A percentile compares a stretch with the other conserved stretches of the same genome.
Conservation (phyloP, 2,888 invertebrate species). For the Steinernema hermaphroditum region DNA sequence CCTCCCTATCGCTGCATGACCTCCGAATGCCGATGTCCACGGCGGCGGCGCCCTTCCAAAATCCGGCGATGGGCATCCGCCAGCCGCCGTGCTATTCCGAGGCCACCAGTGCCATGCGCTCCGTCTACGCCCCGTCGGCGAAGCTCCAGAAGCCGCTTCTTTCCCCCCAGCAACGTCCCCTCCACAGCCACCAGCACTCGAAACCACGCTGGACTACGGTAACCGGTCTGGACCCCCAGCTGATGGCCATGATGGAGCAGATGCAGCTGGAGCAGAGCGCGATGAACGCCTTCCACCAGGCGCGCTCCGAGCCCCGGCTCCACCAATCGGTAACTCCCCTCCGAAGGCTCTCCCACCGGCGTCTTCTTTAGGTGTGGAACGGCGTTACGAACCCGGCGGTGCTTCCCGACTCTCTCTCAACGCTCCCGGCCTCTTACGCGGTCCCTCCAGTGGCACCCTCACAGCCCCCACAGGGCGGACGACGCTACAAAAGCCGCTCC, state of each 20-base stretch:
- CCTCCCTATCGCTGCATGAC: constrained; percentile 9
- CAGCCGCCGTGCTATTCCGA: constrained; percentile 26
- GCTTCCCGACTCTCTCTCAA: not conserved
- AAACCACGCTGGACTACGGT: constrained; percentile 32
- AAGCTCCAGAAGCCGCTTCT: constrained; percentile 6
- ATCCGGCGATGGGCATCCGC: not conserved
- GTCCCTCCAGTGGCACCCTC: not conserved
- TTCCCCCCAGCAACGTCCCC: not conserved
- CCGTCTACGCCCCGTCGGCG: not conserved
- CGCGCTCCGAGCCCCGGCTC: constrained; percentile 6
- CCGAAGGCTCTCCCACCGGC: no score
- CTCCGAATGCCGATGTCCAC: not conserved
- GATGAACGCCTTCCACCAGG: constrained; percentile 14
- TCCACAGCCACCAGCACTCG: not conserved
- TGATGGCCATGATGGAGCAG: constrained; percentile 24
- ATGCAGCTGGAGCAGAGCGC: constrained; percentile 25
- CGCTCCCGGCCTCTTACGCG: not conserved
- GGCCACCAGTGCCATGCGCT: constrained; percentile 1
- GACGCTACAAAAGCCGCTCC: constrained; percentile 33
- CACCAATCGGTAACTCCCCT: constrained; percentile 9
- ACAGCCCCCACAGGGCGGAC: constrained; percentile 28
- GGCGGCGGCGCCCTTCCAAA: not conserved
- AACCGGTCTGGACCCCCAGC: constrained; percentile 28
- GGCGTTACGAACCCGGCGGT: not conserved
- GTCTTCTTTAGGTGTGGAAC: not conserved